Evolutionary conservation across 2,888 invertebrate species (phyloP).

Genomic region (Pachymerium ferrugineum): DNA sequence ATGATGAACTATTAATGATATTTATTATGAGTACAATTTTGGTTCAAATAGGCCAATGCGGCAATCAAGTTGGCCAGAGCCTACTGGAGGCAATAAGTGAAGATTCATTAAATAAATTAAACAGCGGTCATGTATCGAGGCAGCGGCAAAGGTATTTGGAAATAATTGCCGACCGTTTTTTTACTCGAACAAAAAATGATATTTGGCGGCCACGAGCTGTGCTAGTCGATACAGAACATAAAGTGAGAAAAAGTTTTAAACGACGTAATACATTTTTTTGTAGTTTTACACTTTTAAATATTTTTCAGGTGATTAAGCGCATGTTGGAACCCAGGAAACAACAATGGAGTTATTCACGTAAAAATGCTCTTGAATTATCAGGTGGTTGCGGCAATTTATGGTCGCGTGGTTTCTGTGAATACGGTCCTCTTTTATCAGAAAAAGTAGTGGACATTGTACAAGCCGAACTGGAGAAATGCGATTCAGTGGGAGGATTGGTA

Average conservation of each 20-base stretch:
- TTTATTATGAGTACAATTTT: constrained; percentile 2
- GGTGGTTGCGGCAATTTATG: constrained; percentile 28
- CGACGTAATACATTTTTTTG: not conserved
- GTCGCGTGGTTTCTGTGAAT: constrained; percentile 4
- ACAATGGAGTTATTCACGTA: not conserved
- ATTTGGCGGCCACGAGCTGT: constrained; percentile 26
- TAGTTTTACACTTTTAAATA: not conserved
- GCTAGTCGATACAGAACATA: constrained; percentile 21
- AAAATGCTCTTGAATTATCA: not conserved
- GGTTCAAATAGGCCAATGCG: constrained; percentile 32
- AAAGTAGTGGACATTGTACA: not conserved
- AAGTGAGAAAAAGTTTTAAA: not conserved
- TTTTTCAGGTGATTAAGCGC: constrained; percentile 26
- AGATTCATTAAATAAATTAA: not conserved
- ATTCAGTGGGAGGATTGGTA: not conserved
- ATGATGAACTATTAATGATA: too few relatives aligned
- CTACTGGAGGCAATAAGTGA: not conserved
- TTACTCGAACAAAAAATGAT: not conserved
- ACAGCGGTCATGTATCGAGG: not conserved
- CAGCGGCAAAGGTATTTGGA: not conserved
- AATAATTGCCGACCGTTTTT: not conserved
- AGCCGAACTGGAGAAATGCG: constrained; percentile 28
- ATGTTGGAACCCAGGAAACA: not conserved
- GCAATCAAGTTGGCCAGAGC: constrained; percentile 32
- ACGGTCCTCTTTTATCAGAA: not conserved